These are phyloP conservation scores for Galerucella nymphaeae DNA, from an alignment of 2,888 invertebrate genomes.

Conservation along the genomic window DNA sequence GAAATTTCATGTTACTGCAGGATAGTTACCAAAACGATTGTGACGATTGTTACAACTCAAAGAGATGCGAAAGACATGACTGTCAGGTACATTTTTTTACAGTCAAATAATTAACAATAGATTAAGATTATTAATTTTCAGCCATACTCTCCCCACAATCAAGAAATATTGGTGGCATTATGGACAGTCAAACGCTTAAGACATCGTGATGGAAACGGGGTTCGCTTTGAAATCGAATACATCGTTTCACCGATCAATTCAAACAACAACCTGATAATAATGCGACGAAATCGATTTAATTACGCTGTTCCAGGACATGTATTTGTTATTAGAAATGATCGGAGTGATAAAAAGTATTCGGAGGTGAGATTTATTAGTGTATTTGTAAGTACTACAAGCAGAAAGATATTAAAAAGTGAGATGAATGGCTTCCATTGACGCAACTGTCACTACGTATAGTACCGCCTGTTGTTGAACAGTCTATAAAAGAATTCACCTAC, in stretches of 20 bases:
- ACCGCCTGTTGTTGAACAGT: too few species aligned
- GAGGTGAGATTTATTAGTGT: constrained; percentile 19
- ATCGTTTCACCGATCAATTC: constrained; percentile 71
- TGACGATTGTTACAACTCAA: constrained; percentile 64
- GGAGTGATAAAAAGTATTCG: constrained; percentile 17
- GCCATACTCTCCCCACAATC: constrained; percentile 52
- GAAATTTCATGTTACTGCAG: constrained; percentile 68
- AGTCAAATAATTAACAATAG: constrained; percentile 1
- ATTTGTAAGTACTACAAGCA: too few species aligned
- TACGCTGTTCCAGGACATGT: constrained; percentile 70
- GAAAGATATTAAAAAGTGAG: too few species aligned
- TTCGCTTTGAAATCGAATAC: constrained; percentile 75
- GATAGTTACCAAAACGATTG: constrained; percentile 64
- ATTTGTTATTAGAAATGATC: constrained; percentile 69
- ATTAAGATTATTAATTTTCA: constrained; percentile 23
- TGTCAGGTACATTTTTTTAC: constrained; percentile 38
- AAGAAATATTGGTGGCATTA: constrained; percentile 68
- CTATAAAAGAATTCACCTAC: too few species aligned
- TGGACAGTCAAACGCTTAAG: constrained; percentile 78
- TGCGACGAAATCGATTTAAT: constrained; percentile 63
- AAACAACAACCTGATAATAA: constrained; percentile 61
- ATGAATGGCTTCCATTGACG: too few species aligned
- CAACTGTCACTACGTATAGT: too few species aligned
- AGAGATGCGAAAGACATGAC: constrained; percentile 41
- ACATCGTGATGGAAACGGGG: constrained; percentile 70